Evolutionary conservation across 2,797 vertebrate species (phyloP).

Genomic region (Dicrostonyx torquatus): DNA sequence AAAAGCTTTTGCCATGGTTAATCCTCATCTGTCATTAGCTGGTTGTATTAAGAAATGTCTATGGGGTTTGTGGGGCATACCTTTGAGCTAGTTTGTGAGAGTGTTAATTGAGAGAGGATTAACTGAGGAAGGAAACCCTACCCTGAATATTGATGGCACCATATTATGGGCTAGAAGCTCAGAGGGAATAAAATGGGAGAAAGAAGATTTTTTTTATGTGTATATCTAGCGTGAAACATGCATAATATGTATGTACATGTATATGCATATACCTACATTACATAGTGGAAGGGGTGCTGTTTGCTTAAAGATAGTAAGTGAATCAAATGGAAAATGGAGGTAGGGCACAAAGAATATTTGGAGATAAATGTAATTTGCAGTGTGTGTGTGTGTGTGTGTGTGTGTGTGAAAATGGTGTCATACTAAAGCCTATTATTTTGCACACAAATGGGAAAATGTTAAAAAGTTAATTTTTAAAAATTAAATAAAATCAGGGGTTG

Average conservation of each 20-base stretch:
- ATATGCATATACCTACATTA: neutral
- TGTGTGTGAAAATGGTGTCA: neutral
- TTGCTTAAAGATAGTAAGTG: neutral
- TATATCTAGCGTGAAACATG: neutral
- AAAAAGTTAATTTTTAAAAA: neutral
- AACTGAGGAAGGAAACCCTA: neutral
- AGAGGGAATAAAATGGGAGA: neutral
- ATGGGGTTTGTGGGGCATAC: too few relatives aligned
- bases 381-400: neutral
- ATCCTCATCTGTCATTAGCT: neutral
- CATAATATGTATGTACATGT: neutral
- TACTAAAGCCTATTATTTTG: neutral
- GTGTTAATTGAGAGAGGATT: neutral
- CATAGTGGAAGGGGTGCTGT: neutral
- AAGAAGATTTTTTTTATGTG: neutral
- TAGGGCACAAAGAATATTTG: neutral
- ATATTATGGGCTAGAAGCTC: neutral
- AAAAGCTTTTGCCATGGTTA: neutral
- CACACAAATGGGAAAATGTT: neutral
- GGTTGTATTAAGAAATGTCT: neutral
- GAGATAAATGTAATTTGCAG: too few relatives aligned
- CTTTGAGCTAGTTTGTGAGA: neutral
- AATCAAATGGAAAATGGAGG: neutral
- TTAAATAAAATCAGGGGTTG: neutral
- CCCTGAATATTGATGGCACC: neutral